phyloP scores from a whole-genome alignment of 2,113 vertebrate genomes.

The Rhadina sibilatrix region DNA sequence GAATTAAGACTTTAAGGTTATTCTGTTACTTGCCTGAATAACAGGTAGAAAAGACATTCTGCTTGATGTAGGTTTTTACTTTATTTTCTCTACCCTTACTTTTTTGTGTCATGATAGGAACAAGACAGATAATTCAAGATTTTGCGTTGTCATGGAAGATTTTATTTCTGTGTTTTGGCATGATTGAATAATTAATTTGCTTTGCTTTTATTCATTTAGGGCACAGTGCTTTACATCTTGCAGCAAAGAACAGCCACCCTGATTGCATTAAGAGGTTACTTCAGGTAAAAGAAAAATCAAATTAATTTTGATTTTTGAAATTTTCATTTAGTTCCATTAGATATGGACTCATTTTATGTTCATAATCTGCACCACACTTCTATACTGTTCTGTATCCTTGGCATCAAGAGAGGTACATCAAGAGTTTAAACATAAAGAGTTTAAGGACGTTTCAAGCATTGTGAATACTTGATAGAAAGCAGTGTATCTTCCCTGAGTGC shows the following conservation, averaged over 20 bases:
- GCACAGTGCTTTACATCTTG: constrained; percentile 89
- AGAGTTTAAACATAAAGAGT: not conserved
- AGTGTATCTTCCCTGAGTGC: not conserved
- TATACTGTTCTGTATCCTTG: not conserved
- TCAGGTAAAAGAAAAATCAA: constrained; percentile 80
- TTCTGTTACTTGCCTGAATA: not conserved
- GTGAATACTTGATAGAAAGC: not conserved
- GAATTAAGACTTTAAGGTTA: not conserved
- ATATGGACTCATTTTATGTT: not conserved
- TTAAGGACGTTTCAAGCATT: not conserved
- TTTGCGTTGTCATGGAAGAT: not conserved
- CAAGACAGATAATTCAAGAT: not conserved
- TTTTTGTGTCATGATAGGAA: not conserved
- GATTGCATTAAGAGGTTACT: constrained; percentile 89
- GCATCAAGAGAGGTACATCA: not conserved
- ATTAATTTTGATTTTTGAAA: not conserved
- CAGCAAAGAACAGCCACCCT: constrained; percentile 87
- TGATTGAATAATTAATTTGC: not conserved
- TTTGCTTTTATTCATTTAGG: constrained; percentile 72
- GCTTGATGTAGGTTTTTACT: not conserved
- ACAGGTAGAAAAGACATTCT: not conserved
- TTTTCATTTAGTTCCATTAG: not conserved
- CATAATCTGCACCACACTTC: not conserved
- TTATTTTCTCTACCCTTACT: not conserved
- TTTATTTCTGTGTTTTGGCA: not conserved